Conservation (phyloP, 2,113 vertebrate genomes). For the Grallaria varia region DNA sequence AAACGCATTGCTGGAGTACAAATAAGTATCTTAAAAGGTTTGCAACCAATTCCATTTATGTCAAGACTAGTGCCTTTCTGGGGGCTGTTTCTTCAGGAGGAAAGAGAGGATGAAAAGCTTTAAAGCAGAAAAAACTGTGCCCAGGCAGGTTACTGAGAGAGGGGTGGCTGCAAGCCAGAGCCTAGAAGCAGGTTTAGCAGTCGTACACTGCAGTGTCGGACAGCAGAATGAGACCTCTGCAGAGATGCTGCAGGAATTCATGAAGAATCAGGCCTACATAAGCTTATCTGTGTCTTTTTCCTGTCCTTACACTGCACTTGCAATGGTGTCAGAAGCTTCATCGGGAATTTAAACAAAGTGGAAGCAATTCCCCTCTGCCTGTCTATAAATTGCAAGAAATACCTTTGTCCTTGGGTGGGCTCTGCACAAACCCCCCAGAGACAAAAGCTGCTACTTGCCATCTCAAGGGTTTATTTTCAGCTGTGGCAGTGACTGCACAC, state of each 20-base stretch:
- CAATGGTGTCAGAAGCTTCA: not conserved
- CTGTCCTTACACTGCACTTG: not conserved
- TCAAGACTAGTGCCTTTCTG: not conserved
- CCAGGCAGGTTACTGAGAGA: not conserved
- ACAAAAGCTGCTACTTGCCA: not conserved
- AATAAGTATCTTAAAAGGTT: not conserved
- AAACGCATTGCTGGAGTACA: not conserved
- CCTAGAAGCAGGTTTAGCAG: not conserved
- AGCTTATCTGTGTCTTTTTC: not conserved
- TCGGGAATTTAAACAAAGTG: not conserved
- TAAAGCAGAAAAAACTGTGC: not conserved
- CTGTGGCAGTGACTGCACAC: not conserved
- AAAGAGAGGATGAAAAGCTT: not conserved
- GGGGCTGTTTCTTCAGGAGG: not conserved
- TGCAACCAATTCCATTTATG: not conserved
- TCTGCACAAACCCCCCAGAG: not conserved
- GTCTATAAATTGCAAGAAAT: not conserved
- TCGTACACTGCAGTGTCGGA: rapidly evolving
- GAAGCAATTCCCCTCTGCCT: not conserved
- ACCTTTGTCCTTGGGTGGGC: rapidly evolving
- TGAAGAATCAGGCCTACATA: not conserved
- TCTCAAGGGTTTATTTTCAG: not conserved
- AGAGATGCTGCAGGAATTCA: not conserved
- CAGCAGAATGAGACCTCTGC: not conserved
- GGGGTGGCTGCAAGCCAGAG: not conserved